Conservation (phyloP, 2,888 invertebrate species). For the Acleris emargana region DNA sequence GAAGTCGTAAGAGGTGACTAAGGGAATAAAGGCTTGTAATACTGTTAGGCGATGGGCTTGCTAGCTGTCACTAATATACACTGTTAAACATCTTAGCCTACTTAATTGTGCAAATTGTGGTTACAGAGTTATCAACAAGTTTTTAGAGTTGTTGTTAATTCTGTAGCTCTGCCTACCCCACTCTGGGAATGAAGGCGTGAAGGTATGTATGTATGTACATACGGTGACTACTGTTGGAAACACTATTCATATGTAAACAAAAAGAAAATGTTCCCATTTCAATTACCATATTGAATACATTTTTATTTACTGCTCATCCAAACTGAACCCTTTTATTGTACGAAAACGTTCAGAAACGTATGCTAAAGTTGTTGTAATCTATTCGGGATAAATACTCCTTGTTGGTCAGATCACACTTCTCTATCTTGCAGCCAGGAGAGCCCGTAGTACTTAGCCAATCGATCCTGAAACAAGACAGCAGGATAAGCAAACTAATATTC, state of each 20-base stretch:
- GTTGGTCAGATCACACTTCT: conserved; percentile 91
- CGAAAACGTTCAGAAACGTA: conserved; percentile 88
- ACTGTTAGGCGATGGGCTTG: too few relatives aligned
- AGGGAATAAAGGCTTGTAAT: too few relatives aligned
- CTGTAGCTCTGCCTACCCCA: too few relatives aligned
- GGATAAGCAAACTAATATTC: background rate
- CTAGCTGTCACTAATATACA: too few relatives aligned
- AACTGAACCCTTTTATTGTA: background rate
- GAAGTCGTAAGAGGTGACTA: too few relatives aligned
- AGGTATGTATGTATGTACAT: too few relatives aligned
- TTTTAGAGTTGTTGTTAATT: too few relatives aligned
- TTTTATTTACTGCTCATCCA: background rate
- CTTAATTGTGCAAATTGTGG: too few relatives aligned
- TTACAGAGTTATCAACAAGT: too few relatives aligned
- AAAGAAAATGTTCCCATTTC: background rate
- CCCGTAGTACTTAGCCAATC: conserved; percentile 92
- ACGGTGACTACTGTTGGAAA: too few relatives aligned
- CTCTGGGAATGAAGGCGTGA: too few relatives aligned
- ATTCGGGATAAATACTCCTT: conserved; percentile 88
- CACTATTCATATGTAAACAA: background rate
- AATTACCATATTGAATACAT: background rate
- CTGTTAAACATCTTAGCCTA: too few relatives aligned
- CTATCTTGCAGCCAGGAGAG: conserved; percentile 93
- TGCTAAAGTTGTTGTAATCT: conserved; percentile 89
- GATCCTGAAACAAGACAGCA: conserved; percentile 84